Conservation (phyloP, 1,140 invertebrate species). For the Gyrodactylus salaris region DNA sequence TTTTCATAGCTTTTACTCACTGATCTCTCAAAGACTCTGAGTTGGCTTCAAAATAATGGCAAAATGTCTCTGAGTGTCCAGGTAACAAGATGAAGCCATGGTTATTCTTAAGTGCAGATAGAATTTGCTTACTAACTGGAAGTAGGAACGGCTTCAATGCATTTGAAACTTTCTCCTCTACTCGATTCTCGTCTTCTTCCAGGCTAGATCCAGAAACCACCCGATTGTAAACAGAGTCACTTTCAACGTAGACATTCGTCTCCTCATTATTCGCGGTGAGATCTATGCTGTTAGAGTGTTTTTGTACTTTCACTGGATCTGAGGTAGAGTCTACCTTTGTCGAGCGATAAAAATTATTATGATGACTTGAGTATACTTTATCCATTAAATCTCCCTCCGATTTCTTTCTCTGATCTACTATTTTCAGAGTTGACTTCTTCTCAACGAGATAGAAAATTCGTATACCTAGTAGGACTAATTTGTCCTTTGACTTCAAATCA, state of each 20-base stretch:
- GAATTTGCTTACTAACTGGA: neutral
- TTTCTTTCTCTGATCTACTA: neutral
- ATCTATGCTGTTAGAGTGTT: neutral
- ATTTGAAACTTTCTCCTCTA: neutral
- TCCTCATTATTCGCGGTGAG: neutral
- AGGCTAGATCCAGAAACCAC: neutral
- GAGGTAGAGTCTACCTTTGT: too few species aligned
- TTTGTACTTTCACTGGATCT: too few species aligned
- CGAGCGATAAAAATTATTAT: neutral
- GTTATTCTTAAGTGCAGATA: neutral
- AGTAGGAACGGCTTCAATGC: neutral
- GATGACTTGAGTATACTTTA: neutral
- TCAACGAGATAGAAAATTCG: neutral
- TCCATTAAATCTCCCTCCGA: neutral
- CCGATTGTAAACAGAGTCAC: too few species aligned
- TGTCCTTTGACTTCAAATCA: neutral
- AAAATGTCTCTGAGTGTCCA: neutral
- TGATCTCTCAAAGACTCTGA: neutral
- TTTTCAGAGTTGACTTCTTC: neutral
- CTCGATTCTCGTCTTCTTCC: neutral
- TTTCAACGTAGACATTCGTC: too few species aligned
- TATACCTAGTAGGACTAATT: neutral
- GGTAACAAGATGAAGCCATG: neutral
- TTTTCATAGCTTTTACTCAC: neutral
- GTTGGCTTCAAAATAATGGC: neutral